Percentiles rank a stretch among this genome's conserved stretches.
Evolutionary conservation across 2,888 invertebrate genomes (phyloP).

Genomic region (Teleogryllus oceanicus): DNA sequence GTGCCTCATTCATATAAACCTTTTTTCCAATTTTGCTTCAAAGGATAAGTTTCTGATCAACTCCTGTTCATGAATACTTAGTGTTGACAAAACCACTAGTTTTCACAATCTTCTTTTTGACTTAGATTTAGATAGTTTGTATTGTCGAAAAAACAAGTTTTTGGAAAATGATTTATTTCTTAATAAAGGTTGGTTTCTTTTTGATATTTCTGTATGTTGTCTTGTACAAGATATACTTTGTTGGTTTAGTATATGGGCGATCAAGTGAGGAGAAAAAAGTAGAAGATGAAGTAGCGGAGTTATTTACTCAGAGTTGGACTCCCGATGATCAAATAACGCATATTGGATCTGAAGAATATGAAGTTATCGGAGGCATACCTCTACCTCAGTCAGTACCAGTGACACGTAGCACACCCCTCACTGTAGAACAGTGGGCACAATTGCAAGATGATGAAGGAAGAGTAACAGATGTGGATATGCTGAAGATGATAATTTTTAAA

Average conservation of each 20-base stretch:
- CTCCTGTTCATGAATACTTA: too few species aligned
- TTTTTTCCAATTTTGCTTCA: too few species aligned
- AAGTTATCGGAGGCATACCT: slow-evolving; percentile 61
- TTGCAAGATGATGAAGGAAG: slow-evolving; percentile 77
- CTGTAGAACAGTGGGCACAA: slow-evolving; percentile 75
- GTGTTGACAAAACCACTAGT: too few species aligned
- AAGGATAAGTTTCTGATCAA: too few species aligned
- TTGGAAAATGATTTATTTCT: too few species aligned
- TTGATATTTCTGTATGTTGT: too few species aligned
- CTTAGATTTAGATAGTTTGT: too few species aligned
- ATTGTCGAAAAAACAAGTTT: too few species aligned
- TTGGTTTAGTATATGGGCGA: background rate
- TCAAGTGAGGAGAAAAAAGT: slow-evolving; percentile 33
- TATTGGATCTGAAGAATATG: slow-evolving; percentile 63
- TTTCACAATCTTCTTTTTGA: too few species aligned
- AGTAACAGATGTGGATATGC: slow-evolving; percentile 70
- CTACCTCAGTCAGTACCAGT: slow-evolving; percentile 67
- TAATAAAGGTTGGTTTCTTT: too few species aligned
- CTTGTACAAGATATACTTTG: too few species aligned
- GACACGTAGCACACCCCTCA: slow-evolving; percentile 69
- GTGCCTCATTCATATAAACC: too few species aligned
- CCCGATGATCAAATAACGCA: slow-evolving; percentile 32
- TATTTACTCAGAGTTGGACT: slow-evolving; percentile 52
- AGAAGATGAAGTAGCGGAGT: slow-evolving; percentile 59
- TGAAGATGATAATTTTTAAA: slow-evolving; percentile 84